These are phyloP conservation scores for Hippasteria phrygiana DNA, from an alignment of 53 echinoderm and acorn worm genomes.

Conservation along the genomic window DNA sequence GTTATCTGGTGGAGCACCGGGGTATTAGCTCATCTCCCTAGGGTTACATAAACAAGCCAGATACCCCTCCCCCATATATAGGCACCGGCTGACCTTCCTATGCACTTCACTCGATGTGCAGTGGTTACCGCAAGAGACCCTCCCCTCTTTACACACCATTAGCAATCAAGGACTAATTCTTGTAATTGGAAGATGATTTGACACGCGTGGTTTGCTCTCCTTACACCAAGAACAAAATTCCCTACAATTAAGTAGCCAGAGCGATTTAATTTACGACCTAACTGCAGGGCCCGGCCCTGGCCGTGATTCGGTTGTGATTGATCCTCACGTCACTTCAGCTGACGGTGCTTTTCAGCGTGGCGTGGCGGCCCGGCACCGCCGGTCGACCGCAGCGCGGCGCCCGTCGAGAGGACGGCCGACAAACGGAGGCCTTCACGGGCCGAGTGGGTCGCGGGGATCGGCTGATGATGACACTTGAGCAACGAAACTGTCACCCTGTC, in stretches of 20 bases:
- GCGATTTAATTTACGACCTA: conserved; percentile 34
- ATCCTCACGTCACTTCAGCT: conserved; percentile 9
- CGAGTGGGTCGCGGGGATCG: not conserved
- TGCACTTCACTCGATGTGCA: not conserved
- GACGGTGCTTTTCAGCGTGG: conserved; percentile 20
- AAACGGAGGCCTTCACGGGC: conserved; percentile 21
- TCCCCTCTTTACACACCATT: conserved; percentile 1
- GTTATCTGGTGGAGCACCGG: conserved; percentile 23
- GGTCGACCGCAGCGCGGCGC: conserved; percentile 23
- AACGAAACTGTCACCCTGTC: conserved; percentile 12
- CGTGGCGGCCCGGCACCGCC: conserved; percentile 18
- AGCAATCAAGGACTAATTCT: conserved; percentile 55
- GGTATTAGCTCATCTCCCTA: conserved; percentile 53
- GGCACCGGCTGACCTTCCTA: not conserved
- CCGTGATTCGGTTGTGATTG: conserved; percentile 29
- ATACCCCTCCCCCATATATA: not conserved
- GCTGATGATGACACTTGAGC: conserved; percentile 21
- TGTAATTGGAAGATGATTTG: conserved; percentile 46
- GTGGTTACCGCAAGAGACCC: not conserved
- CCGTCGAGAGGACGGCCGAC: conserved; percentile 25
- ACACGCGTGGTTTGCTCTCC: conserved; percentile 40
- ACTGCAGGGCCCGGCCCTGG: not conserved
- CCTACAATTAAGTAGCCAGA: conserved; percentile 1
- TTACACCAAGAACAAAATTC: not conserved
- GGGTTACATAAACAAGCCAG: conserved; percentile 47